Percentiles rank a stretch among this genome's conserved stretches.
These are phyloP conservation scores for Colius striatus DNA, from an alignment of 2,113 vertebrate genomes.

Conservation along the genomic window DNA sequence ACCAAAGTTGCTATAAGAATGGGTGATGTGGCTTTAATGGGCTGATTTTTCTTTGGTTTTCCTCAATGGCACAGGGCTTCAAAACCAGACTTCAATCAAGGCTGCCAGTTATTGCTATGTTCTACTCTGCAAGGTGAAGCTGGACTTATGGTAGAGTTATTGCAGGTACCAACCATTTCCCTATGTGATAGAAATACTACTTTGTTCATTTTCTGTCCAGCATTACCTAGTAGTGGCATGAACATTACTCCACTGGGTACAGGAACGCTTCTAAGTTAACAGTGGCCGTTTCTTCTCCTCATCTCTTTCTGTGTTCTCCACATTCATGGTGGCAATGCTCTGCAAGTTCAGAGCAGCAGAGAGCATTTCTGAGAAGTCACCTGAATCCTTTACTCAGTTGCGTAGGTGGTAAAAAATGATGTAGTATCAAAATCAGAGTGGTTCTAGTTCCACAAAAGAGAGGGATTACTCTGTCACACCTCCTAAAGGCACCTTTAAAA, in stretches of 20 bases:
- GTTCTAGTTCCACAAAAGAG: not conserved
- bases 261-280: not conserved
- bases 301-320: not conserved
- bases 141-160: not conserved
- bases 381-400: not conserved
- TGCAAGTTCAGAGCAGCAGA: not conserved
- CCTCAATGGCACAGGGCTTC: not conserved
- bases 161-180: not conserved
- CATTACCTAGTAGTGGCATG: not conserved
- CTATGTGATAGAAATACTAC: not conserved
- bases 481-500: not conserved
- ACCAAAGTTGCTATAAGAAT: not conserved
- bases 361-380: not conserved
- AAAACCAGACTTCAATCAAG: not conserved
- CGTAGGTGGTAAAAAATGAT: not conserved
- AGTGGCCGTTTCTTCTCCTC: not conserved
- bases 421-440: not conserved
- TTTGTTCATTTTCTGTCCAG: not conserved
- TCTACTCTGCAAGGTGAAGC: not conserved
- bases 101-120: not conserved
- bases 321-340: not conserved
- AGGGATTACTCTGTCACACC: not conserved
- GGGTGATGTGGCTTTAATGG: not conserved
- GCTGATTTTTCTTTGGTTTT: not conserved
- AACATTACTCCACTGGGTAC: not conserved